phyloP scores from a whole-genome alignment of 2,888 invertebrate species.

The Drosophila longiperda region DNA sequence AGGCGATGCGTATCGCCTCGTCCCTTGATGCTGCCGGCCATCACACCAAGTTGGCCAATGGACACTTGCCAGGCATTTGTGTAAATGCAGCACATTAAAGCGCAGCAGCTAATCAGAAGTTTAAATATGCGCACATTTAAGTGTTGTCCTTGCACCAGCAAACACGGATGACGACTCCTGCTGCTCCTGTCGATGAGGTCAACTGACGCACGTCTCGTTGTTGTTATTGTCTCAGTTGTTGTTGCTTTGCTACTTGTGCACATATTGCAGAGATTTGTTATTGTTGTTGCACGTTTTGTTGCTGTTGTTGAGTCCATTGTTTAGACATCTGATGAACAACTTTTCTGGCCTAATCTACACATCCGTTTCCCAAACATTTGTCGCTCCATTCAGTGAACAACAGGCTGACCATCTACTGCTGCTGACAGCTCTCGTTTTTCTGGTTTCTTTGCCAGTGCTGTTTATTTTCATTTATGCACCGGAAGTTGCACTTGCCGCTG shows the following conservation, averaged over 20 bases:
- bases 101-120: constrained; percentile 80
- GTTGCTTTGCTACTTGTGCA: constrained; percentile 53
- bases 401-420: constrained; percentile 33
- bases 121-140: constrained; percentile 78
- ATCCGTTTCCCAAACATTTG: constrained; percentile 76
- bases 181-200: constrained; percentile 61
- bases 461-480: constrained; percentile 79
- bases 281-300: constrained; percentile 34
- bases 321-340: constrained; percentile 63
- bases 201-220: constrained; percentile 70
- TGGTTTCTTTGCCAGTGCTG: constrained; percentile 50
- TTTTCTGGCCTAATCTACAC: constrained; percentile 74
- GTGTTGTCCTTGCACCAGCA: constrained; percentile 60
- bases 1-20: constrained; percentile 73
- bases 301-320: constrained; percentile 68
- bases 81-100: constrained; percentile 74
- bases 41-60: constrained; percentile 60
- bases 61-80: constrained; percentile 71
- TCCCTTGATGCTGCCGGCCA: constrained; percentile 79
- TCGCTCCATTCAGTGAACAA: constrained; percentile 48
- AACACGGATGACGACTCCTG: constrained; percentile 28
- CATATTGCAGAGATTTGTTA: constrained; percentile 62
- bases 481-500: constrained; percentile 68
- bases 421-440: constrained; percentile 59
- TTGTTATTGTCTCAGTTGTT: constrained; percentile 43